A percentile compares a stretch with the other conserved stretches of the same genome.
These are phyloP conservation scores for Callyntrura guangdongensis DNA, from an alignment of 2,888 invertebrate genomes.

Conservation along the genomic window DNA sequence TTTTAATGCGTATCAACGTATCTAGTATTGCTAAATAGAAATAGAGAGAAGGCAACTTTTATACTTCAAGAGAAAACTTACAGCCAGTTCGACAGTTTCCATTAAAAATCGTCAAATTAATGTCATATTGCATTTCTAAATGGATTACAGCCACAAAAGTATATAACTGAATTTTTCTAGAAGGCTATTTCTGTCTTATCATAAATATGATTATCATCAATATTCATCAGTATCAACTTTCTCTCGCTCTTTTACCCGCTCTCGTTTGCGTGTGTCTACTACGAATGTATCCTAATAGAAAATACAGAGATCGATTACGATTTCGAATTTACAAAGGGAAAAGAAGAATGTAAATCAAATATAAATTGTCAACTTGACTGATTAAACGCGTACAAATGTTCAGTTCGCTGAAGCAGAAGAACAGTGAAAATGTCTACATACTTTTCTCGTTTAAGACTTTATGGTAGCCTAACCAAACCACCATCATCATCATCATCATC, in stretches of 20 bases:
- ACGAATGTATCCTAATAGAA: no score
- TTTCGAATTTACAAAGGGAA: not conserved
- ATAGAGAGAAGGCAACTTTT: no score
- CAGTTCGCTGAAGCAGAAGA: not conserved
- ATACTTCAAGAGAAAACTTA: no score
- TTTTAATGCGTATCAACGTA: no score
- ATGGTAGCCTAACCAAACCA: not conserved
- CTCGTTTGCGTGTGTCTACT: no score
- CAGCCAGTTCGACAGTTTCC: no score
- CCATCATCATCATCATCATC: no score
- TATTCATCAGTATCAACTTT: not conserved
- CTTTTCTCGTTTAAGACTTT: slow-evolving; percentile 68
- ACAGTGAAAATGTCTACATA: slow-evolving; percentile 62
- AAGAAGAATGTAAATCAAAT: slow-evolving; percentile 56
- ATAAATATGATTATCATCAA: not conserved
- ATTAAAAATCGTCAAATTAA: not conserved
- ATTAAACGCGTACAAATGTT: slow-evolving; percentile 44
- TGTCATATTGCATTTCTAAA: not conserved
- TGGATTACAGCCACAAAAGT: not conserved
- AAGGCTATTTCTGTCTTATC: not conserved
- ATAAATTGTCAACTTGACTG: slow-evolving; percentile 71
- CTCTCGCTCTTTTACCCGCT: not conserved
- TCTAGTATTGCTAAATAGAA: no score
- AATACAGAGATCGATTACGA: not conserved
- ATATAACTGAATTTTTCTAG: not conserved